Evolutionary conservation across 2,113 vertebrate genomes (phyloP), one percentile per base, ranked within the genome.

Genomic region (Morphnarchus princeps): DNA sequence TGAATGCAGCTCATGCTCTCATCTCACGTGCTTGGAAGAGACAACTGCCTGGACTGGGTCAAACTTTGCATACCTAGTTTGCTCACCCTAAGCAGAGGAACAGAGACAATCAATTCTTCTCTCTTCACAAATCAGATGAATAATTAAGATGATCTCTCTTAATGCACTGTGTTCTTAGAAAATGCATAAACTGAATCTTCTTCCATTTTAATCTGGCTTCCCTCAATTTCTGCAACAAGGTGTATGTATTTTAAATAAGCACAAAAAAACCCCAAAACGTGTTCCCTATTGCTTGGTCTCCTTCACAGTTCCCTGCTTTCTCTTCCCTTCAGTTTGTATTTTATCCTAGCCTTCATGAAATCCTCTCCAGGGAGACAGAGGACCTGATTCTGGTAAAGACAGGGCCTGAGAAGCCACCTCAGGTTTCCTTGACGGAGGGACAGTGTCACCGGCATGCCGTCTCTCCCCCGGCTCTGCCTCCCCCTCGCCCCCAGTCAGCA

Each of bases 171-270:
- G n/a, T 80, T 63, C 87, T 92, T 82, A 67, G 34, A 67, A 79
- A 94, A 90, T 66, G 29, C 55, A 47, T 88, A 65, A 82, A 34
- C 34, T 31, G 31, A 90, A 67, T 77, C 52, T 72, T 77, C 40
- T 74, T 94, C 86, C 77, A 69, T 86, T 87, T 90, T 47, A 88
- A 57, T 78, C 42, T 45, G 58, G 11, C 63, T 87, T 86, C 67
- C 36, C 72, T 82, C 78, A 38, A 45, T 94, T 94, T 77, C 87
- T 91, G 61, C 70, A 65, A 58, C 69, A 89, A 76, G 65, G 12
- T 47, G 24, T 50, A 76, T 31, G 7, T 85, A 78, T 94, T 93
- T 93, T 40, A 80, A 84, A 72, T 85, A 91, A 84, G 73, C 61
- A 19, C 57, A 6, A 49, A 82, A 78, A 81, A 77, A 31, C 2